Percentiles rank a stretch among this genome's conserved stretches.
Conservation (phyloP, 1,140 invertebrate genomes). For the Portunus trituberculatus region DNA sequence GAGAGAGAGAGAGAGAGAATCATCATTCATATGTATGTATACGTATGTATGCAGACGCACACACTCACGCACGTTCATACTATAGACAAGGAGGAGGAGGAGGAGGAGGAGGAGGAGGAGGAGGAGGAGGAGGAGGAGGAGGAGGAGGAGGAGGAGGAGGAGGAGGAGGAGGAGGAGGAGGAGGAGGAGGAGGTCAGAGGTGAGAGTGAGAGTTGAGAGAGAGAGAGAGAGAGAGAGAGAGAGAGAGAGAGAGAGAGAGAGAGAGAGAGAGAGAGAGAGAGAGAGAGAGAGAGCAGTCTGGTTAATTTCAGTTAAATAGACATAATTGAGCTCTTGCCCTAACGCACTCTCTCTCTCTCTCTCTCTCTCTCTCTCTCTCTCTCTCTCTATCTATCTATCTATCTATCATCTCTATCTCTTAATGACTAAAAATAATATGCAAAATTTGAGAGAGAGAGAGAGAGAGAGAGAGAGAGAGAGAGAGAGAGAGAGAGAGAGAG, state of each 20-base stretch:
- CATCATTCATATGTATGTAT: background rate
- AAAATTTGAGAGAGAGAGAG: no score
- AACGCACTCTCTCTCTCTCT: background rate
- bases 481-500: conserved; percentile 20
- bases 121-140: background rate
- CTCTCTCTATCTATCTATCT: no score
- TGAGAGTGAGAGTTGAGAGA: background rate
- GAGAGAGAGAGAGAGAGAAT: conserved; percentile 28
- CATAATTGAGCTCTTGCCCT: background rate
- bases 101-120: no score
- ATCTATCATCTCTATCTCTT: no score
- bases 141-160: no score
- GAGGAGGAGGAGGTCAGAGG: background rate
- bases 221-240: background rate
- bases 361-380: no score
- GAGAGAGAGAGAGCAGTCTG: background rate
- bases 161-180: background rate
- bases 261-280: conserved; percentile 20
- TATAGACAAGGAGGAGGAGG: no score
- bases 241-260: background rate
- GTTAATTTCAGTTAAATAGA: background rate
- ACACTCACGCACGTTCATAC: conserved; percentile 17
- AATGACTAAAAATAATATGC: no score
- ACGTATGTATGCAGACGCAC: background rate
- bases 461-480: background rate